Evolutionary conservation across 1,140 invertebrate species (phyloP), one percentile per base, ranked within the genome.

Genomic region (Acyrthosiphon pisum): DNA sequence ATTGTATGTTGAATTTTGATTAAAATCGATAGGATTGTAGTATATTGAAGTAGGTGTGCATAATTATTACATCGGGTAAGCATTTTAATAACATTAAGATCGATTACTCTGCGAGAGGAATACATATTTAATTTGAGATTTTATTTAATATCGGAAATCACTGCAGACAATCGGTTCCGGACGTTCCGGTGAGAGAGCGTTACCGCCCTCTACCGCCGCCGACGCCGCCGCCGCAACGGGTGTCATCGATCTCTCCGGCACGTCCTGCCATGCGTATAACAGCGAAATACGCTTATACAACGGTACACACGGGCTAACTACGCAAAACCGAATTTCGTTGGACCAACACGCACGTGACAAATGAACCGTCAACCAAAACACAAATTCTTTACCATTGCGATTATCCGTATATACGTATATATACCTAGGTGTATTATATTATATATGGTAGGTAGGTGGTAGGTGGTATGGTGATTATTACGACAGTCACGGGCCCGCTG

Each of bases 211-310:
- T 26, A 26, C 37, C 89, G 23, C 53, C 88, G 53, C 37, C 35
- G 37, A 1, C 23, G 44, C 44, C 44, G 44, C 68, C 56, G 41
- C 90, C 37, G 22, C 90, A 35, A 92, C 76, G 91, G 91, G 91
- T 92, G 91, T 92, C 91, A 92, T 92, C 91, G 91, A 92, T 92
- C 91, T 92, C 91, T 92, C 46, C 91, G 76, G 91, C 91, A 50
- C 91, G 91, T 92, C 91, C 76, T 83, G 91, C 76, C 91, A 92
- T 92, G 91, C 91, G 91, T 92, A 92, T 81, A 92, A 81, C 90
- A 23, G 44, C 68, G 48, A 35, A 91, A 91, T 91, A 46, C 90
- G 68, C 90, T 44, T 50, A 41, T 41, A 46, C 48, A 50, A 53
- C 68, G 23, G 60, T 48, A 48, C 46, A 48, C 91, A 84, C 26